Evolutionary conservation across 2,888 invertebrate genomes (phyloP).

Genomic region (Hololepta plana): DNA sequence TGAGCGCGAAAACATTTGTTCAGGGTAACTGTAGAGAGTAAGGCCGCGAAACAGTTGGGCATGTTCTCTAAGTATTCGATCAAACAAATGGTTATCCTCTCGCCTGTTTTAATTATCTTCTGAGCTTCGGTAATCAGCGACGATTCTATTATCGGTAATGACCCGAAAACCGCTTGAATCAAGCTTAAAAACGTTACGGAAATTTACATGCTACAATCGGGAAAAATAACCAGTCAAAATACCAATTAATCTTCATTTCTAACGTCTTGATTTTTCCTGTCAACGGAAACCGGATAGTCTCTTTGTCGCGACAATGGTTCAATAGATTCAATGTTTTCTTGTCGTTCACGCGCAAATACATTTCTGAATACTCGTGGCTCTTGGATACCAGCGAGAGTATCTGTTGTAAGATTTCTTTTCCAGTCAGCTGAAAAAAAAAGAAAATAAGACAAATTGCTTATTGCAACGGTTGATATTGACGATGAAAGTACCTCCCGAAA

Average conservation of each 20-base stretch:
- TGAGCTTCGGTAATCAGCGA: slow-evolving; percentile 50
- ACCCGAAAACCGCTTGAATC: slow-evolving; percentile 57
- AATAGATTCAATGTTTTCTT: slow-evolving; percentile 48
- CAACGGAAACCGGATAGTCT: slow-evolving; percentile 48
- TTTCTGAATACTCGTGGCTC: slow-evolving; percentile 49
- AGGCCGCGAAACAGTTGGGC: slow-evolving; percentile 28
- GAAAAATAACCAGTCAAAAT: slow-evolving; percentile 10
- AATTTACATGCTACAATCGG: background rate
- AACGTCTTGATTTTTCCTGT: slow-evolving; percentile 49
- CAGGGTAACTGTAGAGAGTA: slow-evolving; percentile 40
- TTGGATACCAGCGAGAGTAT: slow-evolving; percentile 36
- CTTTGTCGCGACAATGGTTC: slow-evolving; percentile 38
- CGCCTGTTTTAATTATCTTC: slow-evolving; percentile 47
- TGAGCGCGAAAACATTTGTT: slow-evolving; percentile 47
- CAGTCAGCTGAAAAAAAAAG: slow-evolving; percentile 31
- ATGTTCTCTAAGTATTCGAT: slow-evolving; percentile 34
- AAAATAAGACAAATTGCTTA: background rate
- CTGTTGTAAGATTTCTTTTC: slow-evolving; percentile 35
- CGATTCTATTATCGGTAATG: slow-evolving; percentile 45
- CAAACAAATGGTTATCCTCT: slow-evolving; percentile 49
- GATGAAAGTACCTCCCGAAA: slow-evolving; percentile 36
- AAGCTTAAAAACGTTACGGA: slow-evolving; percentile 30
- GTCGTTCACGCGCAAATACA: slow-evolving; percentile 49
- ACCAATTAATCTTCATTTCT: slow-evolving; percentile 65
- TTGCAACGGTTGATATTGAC: background rate